phyloP scores from a whole-genome alignment of 1,140 invertebrate genomes.

The Eueides isabella region DNA sequence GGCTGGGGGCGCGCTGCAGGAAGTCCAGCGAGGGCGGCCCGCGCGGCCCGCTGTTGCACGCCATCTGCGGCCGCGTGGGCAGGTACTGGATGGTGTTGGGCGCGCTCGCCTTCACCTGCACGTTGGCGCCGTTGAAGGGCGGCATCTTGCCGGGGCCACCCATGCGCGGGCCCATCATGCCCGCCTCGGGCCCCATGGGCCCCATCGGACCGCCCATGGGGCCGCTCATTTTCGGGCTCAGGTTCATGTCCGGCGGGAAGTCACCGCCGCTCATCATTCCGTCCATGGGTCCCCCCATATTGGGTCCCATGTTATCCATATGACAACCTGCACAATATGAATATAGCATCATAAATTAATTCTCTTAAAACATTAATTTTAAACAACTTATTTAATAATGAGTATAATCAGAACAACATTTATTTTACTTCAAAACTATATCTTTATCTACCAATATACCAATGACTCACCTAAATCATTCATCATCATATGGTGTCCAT shows the following conservation, averaged over 20 bases:
- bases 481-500: conserved; percentile 78
- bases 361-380: conserved; percentile 8
- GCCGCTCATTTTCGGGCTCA: conserved; percentile 83
- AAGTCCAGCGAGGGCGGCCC: conserved; percentile 96
- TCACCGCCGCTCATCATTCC: conserved; percentile 78
- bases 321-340: conserved; percentile 75
- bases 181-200: conserved; percentile 76
- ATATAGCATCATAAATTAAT: no score
- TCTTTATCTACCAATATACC: background rate
- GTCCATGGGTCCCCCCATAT: conserved; percentile 78
- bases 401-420: background rate
- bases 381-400: background rate
- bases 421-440: background rate
- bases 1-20: conserved; percentile 93
- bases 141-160: conserved; percentile 83
- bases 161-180: conserved; percentile 80
- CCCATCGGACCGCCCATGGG: conserved; percentile 81
- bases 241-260: conserved; percentile 83
- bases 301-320: conserved; percentile 82
- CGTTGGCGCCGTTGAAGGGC: conserved; percentile 91
- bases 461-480: conserved; percentile 68
- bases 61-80: conserved; percentile 92
- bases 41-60: conserved; percentile 84
- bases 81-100: conserved; percentile 99
- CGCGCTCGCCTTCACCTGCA: conserved; percentile 97